These are phyloP conservation scores for Rhinoraja longicauda DNA, from an alignment of 2,797 vertebrate genomes.

Conservation along the genomic window DNA sequence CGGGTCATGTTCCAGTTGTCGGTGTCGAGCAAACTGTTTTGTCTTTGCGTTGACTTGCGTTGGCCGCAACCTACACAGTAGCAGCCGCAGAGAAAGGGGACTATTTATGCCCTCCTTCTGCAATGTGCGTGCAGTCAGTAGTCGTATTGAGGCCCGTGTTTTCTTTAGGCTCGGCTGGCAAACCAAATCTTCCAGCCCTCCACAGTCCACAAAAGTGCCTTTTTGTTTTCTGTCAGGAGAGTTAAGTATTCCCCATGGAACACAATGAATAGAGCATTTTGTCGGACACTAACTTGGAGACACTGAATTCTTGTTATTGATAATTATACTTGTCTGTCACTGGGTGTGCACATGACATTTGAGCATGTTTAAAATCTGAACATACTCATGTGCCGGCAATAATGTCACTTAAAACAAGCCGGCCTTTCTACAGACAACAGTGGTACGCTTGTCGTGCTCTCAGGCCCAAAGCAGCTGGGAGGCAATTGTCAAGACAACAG, in stretches of 20 bases:
- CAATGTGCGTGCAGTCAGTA: constrained; percentile 81
- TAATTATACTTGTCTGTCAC: constrained; percentile 75
- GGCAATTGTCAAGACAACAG: constrained; percentile 78
- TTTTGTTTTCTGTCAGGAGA: constrained; percentile 89
- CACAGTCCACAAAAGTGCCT: constrained; percentile 76
- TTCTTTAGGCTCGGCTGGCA: constrained; percentile 95
- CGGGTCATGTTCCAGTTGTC: constrained; percentile 56
- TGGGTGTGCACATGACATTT: constrained; percentile 81
- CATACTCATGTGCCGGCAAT: constrained; percentile 83
- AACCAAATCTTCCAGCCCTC: constrained; percentile 95
- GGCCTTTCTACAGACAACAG: constrained; percentile 84
- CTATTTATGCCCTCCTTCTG: constrained; percentile 84
- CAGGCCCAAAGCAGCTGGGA: constrained; percentile 77
- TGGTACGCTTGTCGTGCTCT: constrained; percentile 80
- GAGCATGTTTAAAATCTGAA: constrained; percentile 77
- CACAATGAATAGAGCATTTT: constrained; percentile 93
- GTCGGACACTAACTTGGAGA: constrained; percentile 68
- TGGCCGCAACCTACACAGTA: constrained; percentile 72
- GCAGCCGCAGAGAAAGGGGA: constrained; percentile 60
- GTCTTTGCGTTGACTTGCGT: constrained; percentile 86
- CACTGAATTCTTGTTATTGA: constrained; percentile 75
- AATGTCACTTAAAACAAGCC: constrained; percentile 77
- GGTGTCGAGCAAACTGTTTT: constrained; percentile 98
- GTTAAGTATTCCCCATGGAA: constrained; percentile 80
- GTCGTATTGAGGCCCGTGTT: constrained; percentile 86